phyloP scores from a whole-genome alignment of 2,888 invertebrate species.

The Ennomos fuscantarius region DNA sequence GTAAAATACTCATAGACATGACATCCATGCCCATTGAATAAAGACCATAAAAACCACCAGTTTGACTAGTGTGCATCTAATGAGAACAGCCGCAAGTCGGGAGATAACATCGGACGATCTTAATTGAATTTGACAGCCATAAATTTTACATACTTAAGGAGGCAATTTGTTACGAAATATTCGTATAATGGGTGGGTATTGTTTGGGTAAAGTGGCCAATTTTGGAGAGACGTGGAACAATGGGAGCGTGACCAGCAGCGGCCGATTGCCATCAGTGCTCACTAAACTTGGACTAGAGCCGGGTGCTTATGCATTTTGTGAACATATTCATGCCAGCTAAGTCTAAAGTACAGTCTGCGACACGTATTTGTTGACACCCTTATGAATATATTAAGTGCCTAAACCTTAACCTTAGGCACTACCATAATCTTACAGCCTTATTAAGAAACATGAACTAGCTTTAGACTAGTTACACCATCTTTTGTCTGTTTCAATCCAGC shows the following conservation, averaged over 20 bases:
- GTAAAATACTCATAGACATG: constrained; percentile 24
- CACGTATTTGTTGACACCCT: neutral
- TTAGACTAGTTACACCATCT: too few species aligned
- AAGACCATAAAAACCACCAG: constrained; percentile 4
- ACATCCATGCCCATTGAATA: constrained; percentile 24
- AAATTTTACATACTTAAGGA: constrained; percentile 37
- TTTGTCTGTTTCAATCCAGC: too few species aligned
- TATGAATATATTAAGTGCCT: too few species aligned
- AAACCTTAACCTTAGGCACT: too few species aligned
- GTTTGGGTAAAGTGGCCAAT: constrained; percentile 64
- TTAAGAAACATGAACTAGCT: neutral
- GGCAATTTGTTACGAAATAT: constrained; percentile 50
- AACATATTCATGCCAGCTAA: constrained; percentile 54
- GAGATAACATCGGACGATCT: constrained; percentile 33
- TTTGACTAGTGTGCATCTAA: neutral
- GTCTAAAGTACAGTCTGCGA: constrained; percentile 29
- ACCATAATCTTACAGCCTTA: too few species aligned
- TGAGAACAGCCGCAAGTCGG: constrained; percentile 26
- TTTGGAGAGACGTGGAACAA: constrained; percentile 68
- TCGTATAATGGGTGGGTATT: constrained; percentile 47
- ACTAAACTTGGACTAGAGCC: constrained; percentile 56
- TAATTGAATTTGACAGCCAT: constrained; percentile 39
- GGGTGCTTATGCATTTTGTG: constrained; percentile 57
- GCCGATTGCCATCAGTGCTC: constrained; percentile 67
- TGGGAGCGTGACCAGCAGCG: constrained; percentile 69